phyloP scores from a whole-genome alignment of 2,797 vertebrate species.

The Eidolon dupreanum region DNA sequence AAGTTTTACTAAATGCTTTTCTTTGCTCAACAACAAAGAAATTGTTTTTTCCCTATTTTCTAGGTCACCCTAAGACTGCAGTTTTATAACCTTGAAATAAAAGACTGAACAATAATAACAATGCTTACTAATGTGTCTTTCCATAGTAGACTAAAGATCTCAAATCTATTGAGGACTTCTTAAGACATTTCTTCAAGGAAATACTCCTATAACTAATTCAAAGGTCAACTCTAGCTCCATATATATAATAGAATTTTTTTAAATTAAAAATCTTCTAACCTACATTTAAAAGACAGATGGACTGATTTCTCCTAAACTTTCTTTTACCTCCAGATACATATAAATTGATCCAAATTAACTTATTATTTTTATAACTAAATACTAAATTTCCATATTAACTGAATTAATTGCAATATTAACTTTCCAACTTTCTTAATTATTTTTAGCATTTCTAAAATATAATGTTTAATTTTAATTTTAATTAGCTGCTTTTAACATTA shows the following conservation, averaged over 20 bases:
- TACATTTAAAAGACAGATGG: not conserved
- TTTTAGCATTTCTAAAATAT: conserved; percentile 40
- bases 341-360: not conserved
- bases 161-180: not conserved
- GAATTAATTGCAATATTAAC: conserved; percentile 27
- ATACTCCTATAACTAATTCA: not conserved
- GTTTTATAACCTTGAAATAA: not conserved
- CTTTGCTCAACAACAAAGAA: conserved; percentile 23
- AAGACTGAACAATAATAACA: not conserved
- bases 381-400: not conserved
- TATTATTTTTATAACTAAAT: conserved; percentile 34
- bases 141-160: not conserved
- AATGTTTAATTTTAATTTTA: not conserved
- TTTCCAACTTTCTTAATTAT: not conserved
- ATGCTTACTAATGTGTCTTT: conserved; percentile 22
- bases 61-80: not conserved
- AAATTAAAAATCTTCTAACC: not conserved
- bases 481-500: not conserved
- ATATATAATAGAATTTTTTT: not conserved
- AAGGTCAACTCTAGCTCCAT: not conserved
- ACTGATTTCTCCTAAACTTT: not conserved
- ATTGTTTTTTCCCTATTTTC: not conserved
- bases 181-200: conserved; percentile 35
- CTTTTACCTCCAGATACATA: not conserved
- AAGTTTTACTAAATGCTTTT: conserved; percentile 26